phyloP scores from a whole-genome alignment of 1,140 invertebrate species.

The Leptinotarsa undecemlineata region DNA sequence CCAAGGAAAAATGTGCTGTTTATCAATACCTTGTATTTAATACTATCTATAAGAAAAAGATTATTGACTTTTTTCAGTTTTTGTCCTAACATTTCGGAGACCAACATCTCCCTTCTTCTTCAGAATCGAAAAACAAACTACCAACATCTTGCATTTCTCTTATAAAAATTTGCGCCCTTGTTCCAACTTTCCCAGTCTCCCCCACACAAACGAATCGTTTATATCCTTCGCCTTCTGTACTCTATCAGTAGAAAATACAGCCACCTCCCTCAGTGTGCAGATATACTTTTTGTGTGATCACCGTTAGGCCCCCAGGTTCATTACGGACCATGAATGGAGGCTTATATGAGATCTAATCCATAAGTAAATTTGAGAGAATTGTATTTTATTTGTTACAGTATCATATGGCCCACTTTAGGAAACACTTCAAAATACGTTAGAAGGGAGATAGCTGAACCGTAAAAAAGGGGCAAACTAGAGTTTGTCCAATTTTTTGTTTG shows the following conservation, averaged over 20 bases:
- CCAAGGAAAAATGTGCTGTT: no score
- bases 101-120: no score
- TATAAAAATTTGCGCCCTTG: no score
- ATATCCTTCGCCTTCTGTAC: constrained; percentile 4
- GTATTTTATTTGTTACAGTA: constrained; percentile 19
- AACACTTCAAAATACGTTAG: background rate
- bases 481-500: no score
- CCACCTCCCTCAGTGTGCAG: constrained; percentile 8
- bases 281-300: constrained; percentile 25
- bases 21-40: no score
- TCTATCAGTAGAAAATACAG: constrained; percentile 4
- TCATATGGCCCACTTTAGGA: constrained; percentile 15
- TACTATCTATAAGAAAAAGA: no score
- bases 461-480: background rate
- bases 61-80: no score
- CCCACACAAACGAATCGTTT: constrained; percentile 6
- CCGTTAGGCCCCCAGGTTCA: constrained; percentile 26
- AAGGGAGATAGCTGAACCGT: background rate
- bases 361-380: constrained; percentile 28
- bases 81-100: no score
- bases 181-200: background rate
- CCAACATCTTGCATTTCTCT: no score
- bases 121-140: no score
- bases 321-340: constrained; percentile 18
- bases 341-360: constrained; percentile 27